Conservation (phyloP, 2,888 invertebrate species). For the Caenorhabditis macrosperma region DNA sequence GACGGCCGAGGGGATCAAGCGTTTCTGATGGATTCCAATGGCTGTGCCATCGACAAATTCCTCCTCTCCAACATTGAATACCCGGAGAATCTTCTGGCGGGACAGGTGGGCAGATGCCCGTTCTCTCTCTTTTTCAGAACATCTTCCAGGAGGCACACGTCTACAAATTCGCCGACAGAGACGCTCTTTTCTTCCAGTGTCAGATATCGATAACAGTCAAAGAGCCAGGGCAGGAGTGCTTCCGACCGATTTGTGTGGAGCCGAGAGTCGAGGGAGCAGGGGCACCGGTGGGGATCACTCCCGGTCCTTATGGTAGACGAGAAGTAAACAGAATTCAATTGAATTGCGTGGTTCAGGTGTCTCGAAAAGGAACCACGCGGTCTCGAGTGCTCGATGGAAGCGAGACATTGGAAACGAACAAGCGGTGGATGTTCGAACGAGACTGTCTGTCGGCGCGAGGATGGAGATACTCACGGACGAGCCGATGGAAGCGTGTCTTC, state of each 20-base stretch:
- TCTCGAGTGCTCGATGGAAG: background rate
- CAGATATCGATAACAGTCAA: slow-evolving; percentile 72
- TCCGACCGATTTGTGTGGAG: slow-evolving; percentile 56
- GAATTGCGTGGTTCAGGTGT: background rate
- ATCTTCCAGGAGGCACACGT: slow-evolving; percentile 68
- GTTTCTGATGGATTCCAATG: slow-evolving; percentile 31
- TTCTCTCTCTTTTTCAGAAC: background rate
- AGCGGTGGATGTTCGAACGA: slow-evolving; percentile 18
- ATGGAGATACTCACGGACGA: background rate
- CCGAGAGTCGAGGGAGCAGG: slow-evolving; percentile 24
- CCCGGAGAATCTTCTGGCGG: slow-evolving; percentile 71
- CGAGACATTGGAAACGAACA: background rate
- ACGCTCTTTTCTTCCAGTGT: slow-evolving; percentile 73
- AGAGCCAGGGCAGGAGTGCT: slow-evolving; percentile 67
- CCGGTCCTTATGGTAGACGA: slow-evolving; percentile 26
- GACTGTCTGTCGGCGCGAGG: slow-evolving; percentile 9
- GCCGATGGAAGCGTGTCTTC: slow-evolving; percentile 7
- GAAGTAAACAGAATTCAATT: background rate
- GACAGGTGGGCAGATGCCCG: slow-evolving; percentile 57
- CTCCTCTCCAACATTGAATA: slow-evolving; percentile 74
- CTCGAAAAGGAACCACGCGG: slow-evolving; percentile 2
- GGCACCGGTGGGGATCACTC: slow-evolving; percentile 13
- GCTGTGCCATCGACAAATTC: slow-evolving; percentile 74
- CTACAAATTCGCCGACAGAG: slow-evolving; percentile 74
- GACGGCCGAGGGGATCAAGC: slow-evolving; percentile 25